Conservation (phyloP, 2,888 invertebrate species). For the Tinea trinotella region DNA sequence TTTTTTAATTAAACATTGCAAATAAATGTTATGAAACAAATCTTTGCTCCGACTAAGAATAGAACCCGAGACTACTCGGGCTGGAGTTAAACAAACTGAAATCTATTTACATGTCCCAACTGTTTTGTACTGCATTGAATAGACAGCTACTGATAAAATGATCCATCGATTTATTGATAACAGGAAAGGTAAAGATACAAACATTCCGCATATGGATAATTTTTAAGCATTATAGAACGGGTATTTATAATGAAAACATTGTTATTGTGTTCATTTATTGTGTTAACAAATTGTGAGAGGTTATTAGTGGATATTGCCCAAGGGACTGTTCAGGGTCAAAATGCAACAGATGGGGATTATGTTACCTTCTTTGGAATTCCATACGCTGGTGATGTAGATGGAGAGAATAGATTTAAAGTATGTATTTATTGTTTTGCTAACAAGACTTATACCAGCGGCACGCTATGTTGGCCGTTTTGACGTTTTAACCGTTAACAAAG, state of each 20-base stretch:
- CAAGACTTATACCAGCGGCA: too few relatives aligned
- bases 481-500: too few relatives aligned
- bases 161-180: background rate
- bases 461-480: too few relatives aligned
- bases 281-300: background rate
- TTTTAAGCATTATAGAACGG: background rate
- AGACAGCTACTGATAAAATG: background rate
- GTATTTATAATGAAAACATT: background rate
- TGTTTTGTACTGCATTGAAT: too few relatives aligned
- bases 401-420: slow-evolving; percentile 18
- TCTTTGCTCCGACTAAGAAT: too few relatives aligned
- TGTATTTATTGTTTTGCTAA: too few relatives aligned
- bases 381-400: slow-evolving; percentile 9
- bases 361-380: slow-evolving; percentile 11
- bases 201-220: background rate
- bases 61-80: too few relatives aligned
- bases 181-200: background rate
- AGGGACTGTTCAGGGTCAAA: slow-evolving; percentile 3
- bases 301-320: slow-evolving; percentile 13
- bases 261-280: background rate
- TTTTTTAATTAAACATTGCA: too few relatives aligned
- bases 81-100: too few relatives aligned
- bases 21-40: too few relatives aligned
- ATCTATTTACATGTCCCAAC: too few relatives aligned
- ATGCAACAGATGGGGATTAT: slow-evolving; percentile 12